These are phyloP conservation scores for Empidonax alnorum DNA, from an alignment of 2,113 vertebrate genomes.

Conservation along the genomic window DNA sequence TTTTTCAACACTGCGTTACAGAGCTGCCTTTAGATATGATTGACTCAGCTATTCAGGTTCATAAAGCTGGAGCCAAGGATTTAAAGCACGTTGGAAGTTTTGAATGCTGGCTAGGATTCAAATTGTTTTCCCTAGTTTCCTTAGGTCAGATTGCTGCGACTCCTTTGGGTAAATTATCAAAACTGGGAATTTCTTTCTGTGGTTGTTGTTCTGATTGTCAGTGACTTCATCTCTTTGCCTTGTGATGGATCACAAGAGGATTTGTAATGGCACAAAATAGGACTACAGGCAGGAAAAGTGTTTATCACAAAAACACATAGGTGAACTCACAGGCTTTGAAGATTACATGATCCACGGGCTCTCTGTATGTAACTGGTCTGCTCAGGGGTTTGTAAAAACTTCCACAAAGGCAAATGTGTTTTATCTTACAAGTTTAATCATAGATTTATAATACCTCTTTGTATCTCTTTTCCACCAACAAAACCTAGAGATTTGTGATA, in stretches of 20 bases:
- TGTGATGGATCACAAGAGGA: conserved; percentile 15
- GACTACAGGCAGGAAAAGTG: neutral
- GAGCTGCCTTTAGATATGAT: neutral
- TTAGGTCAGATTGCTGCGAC: neutral
- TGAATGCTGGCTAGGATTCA: neutral
- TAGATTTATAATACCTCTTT: neutral
- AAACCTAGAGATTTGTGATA: neutral
- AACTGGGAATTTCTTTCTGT: neutral
- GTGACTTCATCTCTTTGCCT: neutral
- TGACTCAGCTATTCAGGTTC: neutral
- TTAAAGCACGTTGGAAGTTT: neutral
- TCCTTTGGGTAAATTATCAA: neutral
- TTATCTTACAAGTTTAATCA: neutral
- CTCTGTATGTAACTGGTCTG: neutral
- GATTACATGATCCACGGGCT: neutral
- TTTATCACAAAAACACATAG: neutral
- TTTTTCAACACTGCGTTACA: neutral
- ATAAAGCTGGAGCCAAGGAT: neutral
- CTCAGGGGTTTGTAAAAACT: neutral
- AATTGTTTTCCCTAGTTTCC: neutral
- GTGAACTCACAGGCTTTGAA: neutral
- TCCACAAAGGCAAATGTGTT: neutral
- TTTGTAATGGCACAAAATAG: conserved; percentile 10
- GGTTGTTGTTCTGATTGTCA: neutral
- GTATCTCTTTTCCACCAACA: neutral